These are phyloP conservation scores for Spisula solida DNA, from an alignment of 2,888 invertebrate genomes.

Conservation along the genomic window DNA sequence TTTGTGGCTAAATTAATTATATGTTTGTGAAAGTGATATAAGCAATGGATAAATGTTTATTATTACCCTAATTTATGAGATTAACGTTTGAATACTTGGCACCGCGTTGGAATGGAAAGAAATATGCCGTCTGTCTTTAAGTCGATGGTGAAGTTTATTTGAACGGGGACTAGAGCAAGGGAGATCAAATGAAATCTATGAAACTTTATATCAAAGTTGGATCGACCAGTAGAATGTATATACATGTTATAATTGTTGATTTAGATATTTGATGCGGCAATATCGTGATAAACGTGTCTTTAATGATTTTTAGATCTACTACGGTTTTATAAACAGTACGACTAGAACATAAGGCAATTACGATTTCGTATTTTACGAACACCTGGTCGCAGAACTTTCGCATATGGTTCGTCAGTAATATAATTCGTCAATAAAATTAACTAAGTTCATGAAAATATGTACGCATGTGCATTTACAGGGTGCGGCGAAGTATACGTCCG, in stretches of 20 bases:
- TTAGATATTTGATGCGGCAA: slow-evolving; percentile 47
- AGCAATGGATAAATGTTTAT: slow-evolving; percentile 56
- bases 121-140: slow-evolving; percentile 34
- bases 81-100: slow-evolving; percentile 27
- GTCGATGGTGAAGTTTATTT: slow-evolving; percentile 53
- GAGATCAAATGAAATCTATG: slow-evolving; percentile 57
- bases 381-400: too few relatives aligned
- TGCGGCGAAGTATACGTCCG: too few relatives aligned
- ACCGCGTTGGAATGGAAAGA: slow-evolving; percentile 28
- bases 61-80: slow-evolving; percentile 45
- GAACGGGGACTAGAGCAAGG: slow-evolving; percentile 41
- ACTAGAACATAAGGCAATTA: slow-evolving; percentile 8
- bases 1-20: slow-evolving; percentile 58
- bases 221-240: slow-evolving; percentile 36
- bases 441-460: too few relatives aligned
- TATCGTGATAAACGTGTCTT: slow-evolving; percentile 41
- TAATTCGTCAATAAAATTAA: too few relatives aligned
- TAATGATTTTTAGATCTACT: slow-evolving; percentile 52
- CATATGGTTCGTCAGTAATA: too few relatives aligned
- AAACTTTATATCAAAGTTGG: slow-evolving; percentile 55
- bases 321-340: background rate
- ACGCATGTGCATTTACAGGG: too few relatives aligned
- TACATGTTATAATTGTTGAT: slow-evolving; percentile 44
- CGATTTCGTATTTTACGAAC: background rate
- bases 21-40: slow-evolving; percentile 60